These are phyloP conservation scores for Drosophila formosana DNA, from an alignment of 2,888 invertebrate genomes.

Conservation along the genomic window DNA sequence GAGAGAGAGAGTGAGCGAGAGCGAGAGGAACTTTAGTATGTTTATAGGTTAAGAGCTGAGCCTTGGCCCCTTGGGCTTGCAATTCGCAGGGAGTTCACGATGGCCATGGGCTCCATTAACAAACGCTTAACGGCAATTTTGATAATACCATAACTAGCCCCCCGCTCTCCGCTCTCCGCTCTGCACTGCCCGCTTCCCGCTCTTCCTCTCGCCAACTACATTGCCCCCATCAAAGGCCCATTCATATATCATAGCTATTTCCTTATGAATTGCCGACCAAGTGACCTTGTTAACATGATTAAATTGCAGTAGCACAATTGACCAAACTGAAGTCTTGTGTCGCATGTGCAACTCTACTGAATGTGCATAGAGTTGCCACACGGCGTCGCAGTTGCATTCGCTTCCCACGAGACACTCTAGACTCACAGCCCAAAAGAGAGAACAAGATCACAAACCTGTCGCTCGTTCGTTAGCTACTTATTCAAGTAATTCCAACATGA, in stretches of 20 bases:
- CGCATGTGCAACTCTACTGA: conserved; percentile 12
- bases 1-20: not conserved
- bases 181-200: no score
- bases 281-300: conserved; percentile 68
- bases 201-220: not conserved
- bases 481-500: conserved; percentile 55
- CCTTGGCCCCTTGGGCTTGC: conserved; percentile 69
- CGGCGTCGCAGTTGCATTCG: conserved; percentile 18
- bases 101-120: conserved; percentile 62
- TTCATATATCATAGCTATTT: conserved; percentile 9
- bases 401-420: conserved; percentile 63
- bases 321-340: conserved; percentile 7
- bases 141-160: conserved; percentile 71
- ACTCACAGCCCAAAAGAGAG: conserved; percentile 4
- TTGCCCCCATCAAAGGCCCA: not conserved
- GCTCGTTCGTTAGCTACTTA: conserved; percentile 12
- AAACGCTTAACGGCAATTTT: conserved; percentile 70
- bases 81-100: conserved; percentile 43
- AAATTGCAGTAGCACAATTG: conserved; percentile 15
- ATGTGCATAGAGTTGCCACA: conserved; percentile 59
- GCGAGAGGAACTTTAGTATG: conserved; percentile 57
- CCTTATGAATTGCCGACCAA: conserved; percentile 42
- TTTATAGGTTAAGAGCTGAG: conserved; percentile 79
- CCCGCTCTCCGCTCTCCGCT: not conserved
- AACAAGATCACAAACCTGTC: conserved; percentile 56